Base-by-base conservation (phyloP, 2,888 invertebrate genomes). In the Epirrhoe tristata region DNA sequence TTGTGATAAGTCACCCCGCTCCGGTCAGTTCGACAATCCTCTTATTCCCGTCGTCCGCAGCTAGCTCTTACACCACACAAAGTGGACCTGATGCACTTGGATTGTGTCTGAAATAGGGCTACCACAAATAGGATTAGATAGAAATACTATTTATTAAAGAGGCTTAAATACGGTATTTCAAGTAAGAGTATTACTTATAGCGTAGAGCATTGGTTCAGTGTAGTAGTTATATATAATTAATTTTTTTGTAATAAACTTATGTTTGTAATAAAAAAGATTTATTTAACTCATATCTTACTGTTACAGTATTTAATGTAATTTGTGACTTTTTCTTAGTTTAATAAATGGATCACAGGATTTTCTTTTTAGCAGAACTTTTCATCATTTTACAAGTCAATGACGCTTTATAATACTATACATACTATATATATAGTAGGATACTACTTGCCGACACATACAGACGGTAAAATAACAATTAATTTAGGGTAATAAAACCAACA, bases 31-130 rank as follows among this genome's bases (percentile, higher is more conserved):
- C 75, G 73, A 74, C 75, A 80, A 81, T 81, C 79, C 81, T 76
- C 79, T 81, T 81, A 80, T 75, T 77, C 74, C 75, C 71, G 80
- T 83, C 83, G 75, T 73, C 72, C 74, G 73, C 83, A 82, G 78
- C 70, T 71, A 74, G 67, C 74, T 59, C 72, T 70, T 58, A 58
- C 70, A 76, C 77, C 46, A 62, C 70, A 76, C 79, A 74, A 77
- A 82, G 78, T 80, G 79, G 78, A 79, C 75, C 67, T 71, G 74
- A 79, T 83, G 79, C 79, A 81, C 78, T 82, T 71, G 77, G 79
- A 74, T 81, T 52, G 77, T 77, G 77, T 77, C 71, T 64, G 56
- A 52, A 74, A 68, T 77, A 77, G 80, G 80, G 76, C n/a, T 81
- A 74, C 51, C 56, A 63, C 71, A 14, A 16, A 46, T 0, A 43